A percentile compares a stretch with the other conserved stretches of the same genome.
Evolutionary conservation across 2,888 invertebrate genomes (phyloP).

Genomic region (Lucinisca nassula): DNA sequence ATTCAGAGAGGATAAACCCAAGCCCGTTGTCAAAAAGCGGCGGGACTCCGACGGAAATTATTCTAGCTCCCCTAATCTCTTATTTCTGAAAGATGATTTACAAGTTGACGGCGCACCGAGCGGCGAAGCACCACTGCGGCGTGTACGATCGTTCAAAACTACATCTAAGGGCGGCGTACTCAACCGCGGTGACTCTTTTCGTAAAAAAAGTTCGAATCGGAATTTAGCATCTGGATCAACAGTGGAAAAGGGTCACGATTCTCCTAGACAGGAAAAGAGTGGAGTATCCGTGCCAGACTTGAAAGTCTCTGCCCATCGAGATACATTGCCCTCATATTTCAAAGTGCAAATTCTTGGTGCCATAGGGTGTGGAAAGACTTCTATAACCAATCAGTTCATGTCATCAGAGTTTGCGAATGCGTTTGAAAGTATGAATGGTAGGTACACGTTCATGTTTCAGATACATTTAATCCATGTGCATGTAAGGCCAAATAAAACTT

Average conservation of each 20-base stretch:
- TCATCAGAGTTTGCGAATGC: conserved; percentile 90
- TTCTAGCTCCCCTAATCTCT: conserved; percentile 66
- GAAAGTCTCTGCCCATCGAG: conserved; percentile 16
- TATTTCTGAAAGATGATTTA: conserved; percentile 66
- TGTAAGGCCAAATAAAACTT: no score
- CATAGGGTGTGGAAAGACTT: conserved; percentile 92
- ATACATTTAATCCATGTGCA: no score
- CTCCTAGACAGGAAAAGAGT: conserved; percentile 89
- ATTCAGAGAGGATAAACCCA: conserved; percentile 64
- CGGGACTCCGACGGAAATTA: conserved; percentile 46
- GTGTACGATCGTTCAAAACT: conserved; percentile 97
- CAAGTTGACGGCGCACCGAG: conserved; percentile 27
- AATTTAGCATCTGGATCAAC: conserved; percentile 94
- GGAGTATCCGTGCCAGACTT: conserved; percentile 13
- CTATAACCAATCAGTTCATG: conserved; percentile 91
- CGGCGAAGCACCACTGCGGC: conserved; percentile 76
- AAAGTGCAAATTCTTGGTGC: conserved; percentile 91
- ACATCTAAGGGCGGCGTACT: conserved; percentile 95
- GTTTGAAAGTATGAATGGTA: conserved; percentile 68
- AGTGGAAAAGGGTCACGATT: conserved; percentile 89
- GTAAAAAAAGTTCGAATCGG: conserved; percentile 89
- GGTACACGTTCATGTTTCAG: background rate
- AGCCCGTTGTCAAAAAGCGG: conserved; percentile 51
- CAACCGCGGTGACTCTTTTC: conserved; percentile 96
- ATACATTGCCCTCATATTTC: conserved; percentile 86